Evolutionary conservation across 2,113 vertebrate species (phyloP), one percentile per base, ranked within the genome.

Genomic region (Bubo scandiacus): DNA sequence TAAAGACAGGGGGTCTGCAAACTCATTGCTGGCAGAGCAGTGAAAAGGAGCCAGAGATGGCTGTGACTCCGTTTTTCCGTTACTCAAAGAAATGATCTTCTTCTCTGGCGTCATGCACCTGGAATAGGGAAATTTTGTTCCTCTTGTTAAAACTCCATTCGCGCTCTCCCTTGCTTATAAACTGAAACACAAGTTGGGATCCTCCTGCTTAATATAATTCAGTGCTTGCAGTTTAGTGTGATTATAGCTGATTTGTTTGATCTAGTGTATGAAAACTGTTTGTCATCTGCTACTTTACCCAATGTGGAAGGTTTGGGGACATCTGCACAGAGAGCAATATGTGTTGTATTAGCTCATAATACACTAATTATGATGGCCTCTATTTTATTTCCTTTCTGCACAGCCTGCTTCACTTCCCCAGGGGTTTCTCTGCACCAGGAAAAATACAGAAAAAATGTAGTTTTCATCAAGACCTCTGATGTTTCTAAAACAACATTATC

Each of bases 161-260:
- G 2, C 40, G 21, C 36, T 52, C 87, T 94, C 43, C 75, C 27
- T 94, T 81, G 58, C 79, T 96, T 92, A 92, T 54, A 97, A 86
- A 93, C 91, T 57, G 68, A 93, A 93, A 67, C 22, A n/a, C 86
- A 80, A 88, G 58, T 65, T 59, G 79, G 58, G 66, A 90, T 89
- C 81, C 77, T 96, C 96, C 91, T 95, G 94, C 73, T 92, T 96
- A 91, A 93, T 95, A 51, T 52, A 88, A 58, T 77, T 95, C 77
- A 91, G 43, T 74, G 87, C 51, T 93, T 94, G 55, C 40, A 83
- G 62, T 91, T 85, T 90, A 89, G 91, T 92, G 82, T 78, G 68
- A 94, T 86, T 96, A 95, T 67, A 90, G 88, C 59, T 84, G 65
- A 85, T 72, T 73, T 90, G 40, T 96, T 91, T 96, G 58, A 93